Evolutionary conservation across 2,797 vertebrate species (phyloP).

Genomic region (Carapus acus): DNA sequence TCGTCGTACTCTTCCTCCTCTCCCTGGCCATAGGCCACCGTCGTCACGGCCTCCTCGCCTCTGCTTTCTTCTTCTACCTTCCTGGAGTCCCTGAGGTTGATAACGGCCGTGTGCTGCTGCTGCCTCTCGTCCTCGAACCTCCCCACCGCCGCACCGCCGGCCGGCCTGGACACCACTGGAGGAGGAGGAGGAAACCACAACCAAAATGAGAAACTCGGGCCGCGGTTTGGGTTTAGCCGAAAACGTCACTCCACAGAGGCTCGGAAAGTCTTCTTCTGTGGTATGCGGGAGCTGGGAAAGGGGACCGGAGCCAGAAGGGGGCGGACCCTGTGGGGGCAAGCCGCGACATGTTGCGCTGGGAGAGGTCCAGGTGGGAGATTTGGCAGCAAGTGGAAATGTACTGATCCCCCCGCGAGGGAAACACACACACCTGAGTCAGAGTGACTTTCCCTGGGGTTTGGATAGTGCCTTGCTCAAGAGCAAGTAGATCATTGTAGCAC

Average conservation of each 20-base stretch:
- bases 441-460: background rate
- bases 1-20: conserved; percentile 48
- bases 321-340: conserved; percentile 50
- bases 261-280: conserved; percentile 7
- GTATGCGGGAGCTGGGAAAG: background rate
- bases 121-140: conserved; percentile 63
- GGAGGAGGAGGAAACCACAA: conserved; percentile 5
- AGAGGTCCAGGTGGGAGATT: conserved; percentile 7
- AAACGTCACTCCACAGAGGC: no score
- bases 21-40: conserved; percentile 26
- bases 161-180: conserved; percentile 61
- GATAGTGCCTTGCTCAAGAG: conserved; percentile 28
- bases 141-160: conserved; percentile 68
- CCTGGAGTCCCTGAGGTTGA: conserved; percentile 63
- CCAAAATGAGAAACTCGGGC: background rate
- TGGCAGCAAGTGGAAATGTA: conserved; percentile 3
- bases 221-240: no score
- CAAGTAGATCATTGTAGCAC: no score
- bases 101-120: conserved; percentile 60
- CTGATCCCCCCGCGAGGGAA: conserved; percentile 21
- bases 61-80: conserved; percentile 49
- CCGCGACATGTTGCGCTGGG: conserved; percentile 56
- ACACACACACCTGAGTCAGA: background rate
- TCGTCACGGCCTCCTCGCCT: conserved; percentile 24
- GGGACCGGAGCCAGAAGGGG: conserved; percentile 37